Base-by-base conservation (phyloP, 2,113 vertebrate species). In the Prionailurus bengalensis region DNA sequence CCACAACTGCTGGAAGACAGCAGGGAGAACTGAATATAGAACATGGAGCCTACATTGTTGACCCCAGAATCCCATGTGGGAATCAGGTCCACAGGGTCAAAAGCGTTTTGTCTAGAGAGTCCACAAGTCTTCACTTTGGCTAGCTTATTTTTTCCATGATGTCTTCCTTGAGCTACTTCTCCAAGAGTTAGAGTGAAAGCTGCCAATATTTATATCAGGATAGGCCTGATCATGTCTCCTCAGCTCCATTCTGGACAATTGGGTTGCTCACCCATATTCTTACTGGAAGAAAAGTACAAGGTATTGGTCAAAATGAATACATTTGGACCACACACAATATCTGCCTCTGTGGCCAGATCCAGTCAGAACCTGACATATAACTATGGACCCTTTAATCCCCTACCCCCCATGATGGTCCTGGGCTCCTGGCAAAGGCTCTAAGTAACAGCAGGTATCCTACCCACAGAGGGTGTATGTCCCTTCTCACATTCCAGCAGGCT, bases 401-500 rank as follows among this genome's bases (percentile, higher is more conserved):
- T 45, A 17, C 11, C 19, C 42, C 21, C 1, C 7, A 16, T 19
- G 16, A 73, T 21, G 45, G 23, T 66, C 76, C 73, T 53, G 9
- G 14, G 21, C 19, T 68, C 33, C 14, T 16, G 23, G 21, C 3
- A 27, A 89, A 61, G 83, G 12, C 42, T 23, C 66, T 13, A 39
- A 31, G 19, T 10, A 66, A 36, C 31, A 66, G 65, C 70, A 82
- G 53, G 27, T 66, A 10, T 19, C 45, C 27, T 8, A 15, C 8
- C 25, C 45, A 27, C 1, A 1, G 0, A 71, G 25, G 36, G 42
- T 31, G 10, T 5, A 13, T 5, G 1, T 14, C 66, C 36, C 19
- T 88, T 61, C 33, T 87, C 68, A 19, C 63, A 80, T 27, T 58
- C 33, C 58, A 78, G 16, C 45, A 42, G 19, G 25, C 21, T 19